A percentile compares a stretch with the other conserved stretches of the same genome.
Evolutionary conservation across 2,113 vertebrate species (phyloP).

Genomic region (Ovis canadensis): DNA sequence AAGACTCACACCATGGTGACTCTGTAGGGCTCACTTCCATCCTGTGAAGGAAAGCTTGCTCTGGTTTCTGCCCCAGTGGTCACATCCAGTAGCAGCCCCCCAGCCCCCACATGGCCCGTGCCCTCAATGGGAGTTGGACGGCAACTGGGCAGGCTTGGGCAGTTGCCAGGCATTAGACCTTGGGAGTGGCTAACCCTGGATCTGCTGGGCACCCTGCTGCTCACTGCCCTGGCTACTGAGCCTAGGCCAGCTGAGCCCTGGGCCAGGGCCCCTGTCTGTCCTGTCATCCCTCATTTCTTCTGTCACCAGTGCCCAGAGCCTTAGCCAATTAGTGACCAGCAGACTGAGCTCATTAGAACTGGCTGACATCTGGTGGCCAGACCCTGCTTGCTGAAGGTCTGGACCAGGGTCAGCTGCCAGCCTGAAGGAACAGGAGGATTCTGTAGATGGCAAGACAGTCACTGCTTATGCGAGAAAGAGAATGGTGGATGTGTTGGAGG

Average conservation of each 20-base stretch:
- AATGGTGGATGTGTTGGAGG: accelerated
- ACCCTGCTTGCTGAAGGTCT: background rate
- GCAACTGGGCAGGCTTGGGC: background rate
- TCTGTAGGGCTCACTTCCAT: background rate
- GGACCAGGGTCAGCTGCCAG: accelerated
- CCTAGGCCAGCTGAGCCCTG: background rate
- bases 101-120: accelerated
- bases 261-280: background rate
- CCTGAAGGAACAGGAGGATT: background rate
- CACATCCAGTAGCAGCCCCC: accelerated
- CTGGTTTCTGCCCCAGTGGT: background rate
- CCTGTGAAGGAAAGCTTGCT: accelerated
- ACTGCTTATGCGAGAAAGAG: background rate
- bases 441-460: background rate
- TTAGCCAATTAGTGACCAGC: slow-evolving; percentile 19
- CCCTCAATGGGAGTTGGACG: background rate
- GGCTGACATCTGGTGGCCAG: slow-evolving; percentile 22
- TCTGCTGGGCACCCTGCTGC: background rate
- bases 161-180: background rate
- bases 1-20: accelerated
- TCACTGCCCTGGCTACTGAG: background rate
- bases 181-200: background rate
- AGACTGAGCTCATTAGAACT: background rate
- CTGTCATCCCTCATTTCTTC: background rate
- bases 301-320: background rate